phyloP scores from a whole-genome alignment of 35 echinoderm and acorn worm species.

The Anneissia japonica region DNA sequence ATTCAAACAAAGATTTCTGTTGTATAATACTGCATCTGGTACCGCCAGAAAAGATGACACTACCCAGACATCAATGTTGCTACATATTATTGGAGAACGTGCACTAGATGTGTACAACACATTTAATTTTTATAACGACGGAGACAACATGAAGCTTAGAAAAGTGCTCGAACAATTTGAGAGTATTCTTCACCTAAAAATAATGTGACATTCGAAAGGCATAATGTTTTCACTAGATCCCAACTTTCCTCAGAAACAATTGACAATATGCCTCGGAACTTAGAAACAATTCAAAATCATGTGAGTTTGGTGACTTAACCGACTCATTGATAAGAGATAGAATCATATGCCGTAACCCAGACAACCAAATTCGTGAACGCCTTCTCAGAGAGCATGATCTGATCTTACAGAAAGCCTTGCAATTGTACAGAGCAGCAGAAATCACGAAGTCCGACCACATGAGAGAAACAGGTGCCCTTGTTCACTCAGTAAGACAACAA shows the following conservation, averaged over 20 bases:
- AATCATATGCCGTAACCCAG: slow-evolving; percentile 22
- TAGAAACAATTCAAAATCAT: slow-evolving; percentile 4
- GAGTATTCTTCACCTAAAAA: slow-evolving; percentile 26
- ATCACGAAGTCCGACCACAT: no score
- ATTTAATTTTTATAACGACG: slow-evolving; percentile 2
- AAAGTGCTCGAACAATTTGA: slow-evolving; percentile 5
- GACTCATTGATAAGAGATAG: slow-evolving; percentile 17
- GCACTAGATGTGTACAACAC: slow-evolving; percentile 19
- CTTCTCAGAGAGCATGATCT: slow-evolving; percentile 8
- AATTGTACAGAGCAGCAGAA: no score
- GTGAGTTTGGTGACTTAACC: slow-evolving; percentile 12
- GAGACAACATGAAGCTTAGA: neutral
- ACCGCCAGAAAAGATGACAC: neutral
- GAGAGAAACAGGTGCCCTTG: neutral
- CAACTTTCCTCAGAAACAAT: slow-evolving; percentile 5
- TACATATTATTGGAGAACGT: slow-evolving; percentile 27
- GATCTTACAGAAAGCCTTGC: neutral
- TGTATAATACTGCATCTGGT: slow-evolving; percentile 19
- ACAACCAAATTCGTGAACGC: slow-evolving; percentile 7
- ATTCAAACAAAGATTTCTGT: slow-evolving; percentile 33
- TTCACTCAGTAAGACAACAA: neutral
- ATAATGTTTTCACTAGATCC: slow-evolving; percentile 16
- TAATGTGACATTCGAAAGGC: slow-evolving; percentile 38
- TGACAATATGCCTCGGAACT: slow-evolving; percentile 27
- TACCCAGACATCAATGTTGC: neutral